phyloP scores from a whole-genome alignment of 1,140 invertebrate species.

The Drosophila takahashii region DNA sequence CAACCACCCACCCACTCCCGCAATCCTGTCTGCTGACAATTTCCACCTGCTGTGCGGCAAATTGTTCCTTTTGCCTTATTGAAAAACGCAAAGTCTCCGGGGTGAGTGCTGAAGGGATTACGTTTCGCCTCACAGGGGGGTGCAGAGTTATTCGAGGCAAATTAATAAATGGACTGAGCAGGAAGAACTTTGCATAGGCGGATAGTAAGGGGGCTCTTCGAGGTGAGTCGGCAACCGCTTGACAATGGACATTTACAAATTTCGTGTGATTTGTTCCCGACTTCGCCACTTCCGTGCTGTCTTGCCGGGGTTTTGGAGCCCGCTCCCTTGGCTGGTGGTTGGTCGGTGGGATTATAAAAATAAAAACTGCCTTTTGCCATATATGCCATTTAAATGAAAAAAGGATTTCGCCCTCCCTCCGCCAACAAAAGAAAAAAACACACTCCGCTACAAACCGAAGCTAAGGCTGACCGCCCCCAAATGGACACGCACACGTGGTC shows the following conservation, averaged over 20 bases:
- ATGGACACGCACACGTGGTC: conserved; percentile 77
- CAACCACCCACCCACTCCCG: not conserved
- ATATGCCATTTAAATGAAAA: conserved; percentile 84
- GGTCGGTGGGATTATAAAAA: conserved; percentile 65
- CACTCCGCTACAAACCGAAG: not conserved
- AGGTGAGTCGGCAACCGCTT: conserved; percentile 30
- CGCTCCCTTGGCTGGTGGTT: conserved; percentile 7
- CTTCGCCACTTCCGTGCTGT: conserved; percentile 65
- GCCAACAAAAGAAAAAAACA: conserved; percentile 10
- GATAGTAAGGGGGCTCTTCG: not conserved
- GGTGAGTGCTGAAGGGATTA: conserved; percentile 48
- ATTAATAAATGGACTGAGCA: conserved; percentile 67
- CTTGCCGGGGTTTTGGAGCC: conserved; percentile 34
- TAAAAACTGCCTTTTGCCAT: conserved; percentile 80
- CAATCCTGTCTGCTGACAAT: conserved; percentile 19
- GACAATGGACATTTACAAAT: conserved; percentile 77
- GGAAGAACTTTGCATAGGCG: conserved; percentile 1
- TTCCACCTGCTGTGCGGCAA: conserved; percentile 69
- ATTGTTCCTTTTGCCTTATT: conserved; percentile 61
- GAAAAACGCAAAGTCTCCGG: conserved; percentile 54
- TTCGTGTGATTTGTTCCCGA: conserved; percentile 68
- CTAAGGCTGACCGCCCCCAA: conserved; percentile 34
- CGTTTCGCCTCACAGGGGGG: conserved; percentile 3
- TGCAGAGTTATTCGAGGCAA: conserved; percentile 58
- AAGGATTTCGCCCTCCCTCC: conserved; percentile 61